phyloP scores from a whole-genome alignment of 2,888 invertebrate genomes.

The Tipula helvola region DNA sequence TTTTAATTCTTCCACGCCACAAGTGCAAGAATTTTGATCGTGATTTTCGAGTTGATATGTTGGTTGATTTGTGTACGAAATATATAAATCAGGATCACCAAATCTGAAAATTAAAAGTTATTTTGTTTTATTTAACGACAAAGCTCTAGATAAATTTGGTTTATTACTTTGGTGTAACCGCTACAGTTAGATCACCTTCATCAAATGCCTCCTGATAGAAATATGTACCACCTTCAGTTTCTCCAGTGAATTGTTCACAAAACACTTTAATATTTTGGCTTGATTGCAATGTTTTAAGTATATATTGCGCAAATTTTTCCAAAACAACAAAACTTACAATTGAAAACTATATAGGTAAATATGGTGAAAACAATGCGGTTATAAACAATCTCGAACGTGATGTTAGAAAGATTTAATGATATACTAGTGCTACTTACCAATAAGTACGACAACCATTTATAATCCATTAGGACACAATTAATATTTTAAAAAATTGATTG shows the following conservation, averaged over 20 bases:
- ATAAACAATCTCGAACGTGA: background rate
- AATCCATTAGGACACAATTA: background rate
- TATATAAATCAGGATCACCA: conserved; percentile 7
- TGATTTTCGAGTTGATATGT: background rate
- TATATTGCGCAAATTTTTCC: background rate
- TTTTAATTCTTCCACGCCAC: background rate
- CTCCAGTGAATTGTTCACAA: background rate
- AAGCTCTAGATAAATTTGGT: background rate
- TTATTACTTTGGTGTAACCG: background rate
- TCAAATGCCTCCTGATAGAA: background rate
- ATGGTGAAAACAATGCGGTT: background rate
- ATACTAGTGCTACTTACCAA: background rate
- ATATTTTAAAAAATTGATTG: background rate
- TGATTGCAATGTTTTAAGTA: background rate
- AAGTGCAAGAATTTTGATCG: background rate
- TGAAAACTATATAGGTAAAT: background rate
- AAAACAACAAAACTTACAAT: background rate
- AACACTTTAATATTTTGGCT: background rate
- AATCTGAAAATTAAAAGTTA: background rate
- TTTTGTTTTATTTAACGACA: background rate
- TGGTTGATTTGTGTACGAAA: background rate
- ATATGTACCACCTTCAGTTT: background rate
- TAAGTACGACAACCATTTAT: background rate
- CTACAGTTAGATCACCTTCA: background rate
- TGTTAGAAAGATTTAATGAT: background rate